Base-by-base conservation (phyloP, 53 echinoderm and acorn worm species). In the Antedon mediterranea region DNA sequence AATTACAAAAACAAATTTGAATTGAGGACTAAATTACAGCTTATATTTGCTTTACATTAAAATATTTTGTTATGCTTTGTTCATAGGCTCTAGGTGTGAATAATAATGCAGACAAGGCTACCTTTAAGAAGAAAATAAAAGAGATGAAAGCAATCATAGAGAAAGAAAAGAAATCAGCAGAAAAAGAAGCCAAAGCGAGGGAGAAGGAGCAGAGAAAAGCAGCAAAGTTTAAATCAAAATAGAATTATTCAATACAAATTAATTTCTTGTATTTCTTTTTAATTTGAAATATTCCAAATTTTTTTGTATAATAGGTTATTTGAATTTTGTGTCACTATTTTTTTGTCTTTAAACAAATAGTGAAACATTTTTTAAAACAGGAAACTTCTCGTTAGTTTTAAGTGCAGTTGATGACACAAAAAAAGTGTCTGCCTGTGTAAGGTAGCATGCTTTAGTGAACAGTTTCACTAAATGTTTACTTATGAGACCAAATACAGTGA, bases 131-230 rank as follows among this genome's bases (percentile, higher is more conserved):
- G 84, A 97, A 92, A 81, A 77, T 97, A 32, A 97, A 97, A 75
- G 97, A 97, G 31, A 87, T 97, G 80, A 97, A 88, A 80, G 72
- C 84, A 0, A 82, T 80, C 32, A 86, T 92, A 27, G 97, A 97
- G 34, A 97, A 90, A 41, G 97, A 97, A 74, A 87, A 79, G 84
- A 92, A 92, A 83, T 86, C 87, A 5, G 73, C 80, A 0, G 86
- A 83, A 32, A 97, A 97, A 79, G 97, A 97, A 71, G 82, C 87
- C 79, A 97, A 97, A 71, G 85, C 82, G 28, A 76, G 89, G 28
- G 97, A 97, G 57, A 97, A 97, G 81, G 86, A 89, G 75, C 89
- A 89, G 78, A 97, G 92, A 75, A 97, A 97, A 80, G 90, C 97
- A 30, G 89, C 89, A 72, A 97, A 92, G 88, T 57, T 57, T 23